These are phyloP conservation scores for Oligia latruncula DNA, from an alignment of 2,888 invertebrate genomes.

Conservation along the genomic window DNA sequence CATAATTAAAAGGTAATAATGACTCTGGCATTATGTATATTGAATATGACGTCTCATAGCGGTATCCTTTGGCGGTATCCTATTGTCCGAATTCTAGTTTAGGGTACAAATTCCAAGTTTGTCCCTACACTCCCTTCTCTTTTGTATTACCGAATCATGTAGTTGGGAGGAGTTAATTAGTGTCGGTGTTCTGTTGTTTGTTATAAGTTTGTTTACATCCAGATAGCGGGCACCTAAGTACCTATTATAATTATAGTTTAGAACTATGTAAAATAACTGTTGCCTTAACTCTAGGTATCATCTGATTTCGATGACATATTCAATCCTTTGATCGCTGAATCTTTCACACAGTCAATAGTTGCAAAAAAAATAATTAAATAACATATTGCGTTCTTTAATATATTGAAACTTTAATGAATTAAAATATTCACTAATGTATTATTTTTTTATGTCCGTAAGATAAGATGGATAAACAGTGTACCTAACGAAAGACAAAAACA, in stretches of 20 bases:
- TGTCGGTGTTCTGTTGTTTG: slow-evolving; percentile 8
- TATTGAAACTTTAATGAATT: background rate
- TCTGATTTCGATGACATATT: background rate
- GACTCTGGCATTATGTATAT: background rate
- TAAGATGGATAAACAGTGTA: background rate
- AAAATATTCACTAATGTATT: background rate
- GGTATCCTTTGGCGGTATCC: no score
- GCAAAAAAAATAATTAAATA: no score
- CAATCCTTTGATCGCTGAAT: background rate
- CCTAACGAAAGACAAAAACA: no score
- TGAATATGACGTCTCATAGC: background rate
- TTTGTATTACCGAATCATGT: slow-evolving; percentile 3
- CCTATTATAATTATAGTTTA: background rate
- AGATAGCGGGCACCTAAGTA: background rate
- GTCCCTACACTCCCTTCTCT: background rate
- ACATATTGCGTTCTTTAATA: no score
- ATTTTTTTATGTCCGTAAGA: background rate
- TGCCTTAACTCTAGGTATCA: background rate
- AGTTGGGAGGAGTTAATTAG: slow-evolving; percentile 25
- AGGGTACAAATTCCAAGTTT: slow-evolving; percentile 14
- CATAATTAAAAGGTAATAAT: background rate
- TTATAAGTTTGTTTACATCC: slow-evolving; percentile 1
- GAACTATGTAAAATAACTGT: background rate
- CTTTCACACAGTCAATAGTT: background rate
- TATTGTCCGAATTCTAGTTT: slow-evolving; percentile 18